phyloP scores from a whole-genome alignment of 2,113 vertebrate species.

The Climacteris rufus region DNA sequence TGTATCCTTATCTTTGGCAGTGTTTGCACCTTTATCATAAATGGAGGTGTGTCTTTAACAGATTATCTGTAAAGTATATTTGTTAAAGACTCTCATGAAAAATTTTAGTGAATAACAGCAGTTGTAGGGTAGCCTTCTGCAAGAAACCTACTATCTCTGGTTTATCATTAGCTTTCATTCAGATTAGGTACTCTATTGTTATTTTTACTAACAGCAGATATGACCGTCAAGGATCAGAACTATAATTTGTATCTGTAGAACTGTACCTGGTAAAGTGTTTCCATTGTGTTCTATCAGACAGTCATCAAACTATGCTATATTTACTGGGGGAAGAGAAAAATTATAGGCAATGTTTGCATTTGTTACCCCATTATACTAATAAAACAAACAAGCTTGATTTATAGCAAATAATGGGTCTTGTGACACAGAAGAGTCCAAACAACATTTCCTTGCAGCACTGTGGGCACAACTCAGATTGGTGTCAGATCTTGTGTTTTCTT shows the following conservation, averaged over 20 bases:
- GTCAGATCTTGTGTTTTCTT: background rate
- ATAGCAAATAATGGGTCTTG: background rate
- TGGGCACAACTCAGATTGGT: background rate
- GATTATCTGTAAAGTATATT: background rate
- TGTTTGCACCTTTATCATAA: background rate
- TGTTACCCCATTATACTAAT: background rate
- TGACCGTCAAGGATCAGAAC: background rate
- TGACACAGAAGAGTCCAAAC: background rate
- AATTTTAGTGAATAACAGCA: background rate
- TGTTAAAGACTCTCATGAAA: background rate
- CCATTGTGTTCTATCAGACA: background rate
- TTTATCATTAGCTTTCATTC: background rate
- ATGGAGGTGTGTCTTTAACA: background rate
- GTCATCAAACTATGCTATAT: background rate
- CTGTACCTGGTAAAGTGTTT: background rate
- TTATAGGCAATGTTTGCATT: background rate
- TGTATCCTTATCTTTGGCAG: background rate
- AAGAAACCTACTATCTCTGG: background rate
- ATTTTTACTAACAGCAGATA: background rate
- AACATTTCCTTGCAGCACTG: background rate
- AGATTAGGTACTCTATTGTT: background rate
- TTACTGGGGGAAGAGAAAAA: background rate
- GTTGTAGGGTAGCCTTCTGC: background rate
- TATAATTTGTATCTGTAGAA: background rate
- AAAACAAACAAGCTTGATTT: background rate